Base-by-base conservation (phyloP, 2,797 vertebrate genomes). In the Cyclura pinguis region DNA sequence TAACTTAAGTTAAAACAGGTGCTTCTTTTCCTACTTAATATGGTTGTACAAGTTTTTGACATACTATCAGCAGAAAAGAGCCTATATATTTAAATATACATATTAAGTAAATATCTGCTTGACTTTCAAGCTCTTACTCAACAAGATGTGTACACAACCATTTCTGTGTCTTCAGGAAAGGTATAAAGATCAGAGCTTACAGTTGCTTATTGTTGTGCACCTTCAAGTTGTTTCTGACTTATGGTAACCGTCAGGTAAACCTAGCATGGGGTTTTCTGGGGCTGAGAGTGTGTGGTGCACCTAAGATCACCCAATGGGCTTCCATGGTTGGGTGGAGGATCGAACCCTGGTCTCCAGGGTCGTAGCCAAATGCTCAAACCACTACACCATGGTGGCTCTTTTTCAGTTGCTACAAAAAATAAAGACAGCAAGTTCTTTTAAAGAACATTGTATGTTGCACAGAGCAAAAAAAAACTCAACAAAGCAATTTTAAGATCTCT, bases 401-500 rank as follows among this genome's bases (percentile, higher is more conserved):
- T 47, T 47, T 47, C 42, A 47, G 42, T 80, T 86, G 35, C 84
- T 32, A 64, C n/a, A 47, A 9, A 73, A 72, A 80, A 85, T n/a
- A 42, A 81, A 84, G 16, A 27, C 27, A 80, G 24, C 27, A 86
- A 84, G 35, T 87, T 84, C 35, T 42, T 90, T 84, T 91, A 84
- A 83, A 77, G 12, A 81, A 47, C 27, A 84, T 88, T 91, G 32
- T 83, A 14, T 18, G 27, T 87, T 80, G 80, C 35, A 81, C 38
- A n/a, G 13, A 42, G 62, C 84, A 42, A 91, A 69, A 90, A 90
- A 27, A 5, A 84, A 38, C 29, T 83, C 69, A 9, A 69, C 27
- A 35, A 77, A 14, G 73, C 62, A 91, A 84, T 91, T 87, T 91
- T 42, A 69, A 87, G 35, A 69, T 84, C 81, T 91, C 85, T 77